These are phyloP conservation scores for Crematogaster levior DNA, from an alignment of 2,888 invertebrate species.

Conservation along the genomic window DNA sequence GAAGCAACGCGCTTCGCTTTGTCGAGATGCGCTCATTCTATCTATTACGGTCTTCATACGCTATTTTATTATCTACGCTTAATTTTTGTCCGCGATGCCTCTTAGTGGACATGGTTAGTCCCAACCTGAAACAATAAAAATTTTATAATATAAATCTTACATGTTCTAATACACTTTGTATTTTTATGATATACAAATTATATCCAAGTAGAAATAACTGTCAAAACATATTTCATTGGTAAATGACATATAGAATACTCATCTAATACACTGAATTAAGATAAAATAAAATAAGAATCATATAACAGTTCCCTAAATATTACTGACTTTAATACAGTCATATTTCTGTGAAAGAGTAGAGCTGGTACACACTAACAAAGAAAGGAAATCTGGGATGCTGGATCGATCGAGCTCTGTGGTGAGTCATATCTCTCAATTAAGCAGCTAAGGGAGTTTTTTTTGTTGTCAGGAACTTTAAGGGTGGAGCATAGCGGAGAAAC, in stretches of 20 bases:
- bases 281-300: neutral
- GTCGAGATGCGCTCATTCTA: conserved; percentile 85
- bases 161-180: neutral
- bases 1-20: conserved; percentile 84
- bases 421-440: conserved; percentile 82
- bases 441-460: conserved; percentile 76
- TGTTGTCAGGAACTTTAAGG: conserved; percentile 72
- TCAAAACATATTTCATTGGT: neutral
- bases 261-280: neutral
- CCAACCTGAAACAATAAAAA: conserved; percentile 80
- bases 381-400: conserved; percentile 67
- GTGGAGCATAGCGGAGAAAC: conserved; percentile 71
- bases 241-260: neutral
- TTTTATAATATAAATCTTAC: conserved; percentile 12
- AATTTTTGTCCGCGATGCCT: conserved; percentile 83
- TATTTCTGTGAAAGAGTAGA: neutral
- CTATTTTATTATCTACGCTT: conserved; percentile 83
- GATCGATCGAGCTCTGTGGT: conserved; percentile 81
- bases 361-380: conserved; percentile 67
- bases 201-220: neutral
- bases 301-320: neutral
- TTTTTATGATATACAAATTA: neutral
- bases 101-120: conserved; percentile 85
- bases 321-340: conserved; percentile 26
- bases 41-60: conserved; percentile 84